These are phyloP conservation scores for Charina bottae DNA, from an alignment of 2,113 vertebrate species.

Conservation along the genomic window DNA sequence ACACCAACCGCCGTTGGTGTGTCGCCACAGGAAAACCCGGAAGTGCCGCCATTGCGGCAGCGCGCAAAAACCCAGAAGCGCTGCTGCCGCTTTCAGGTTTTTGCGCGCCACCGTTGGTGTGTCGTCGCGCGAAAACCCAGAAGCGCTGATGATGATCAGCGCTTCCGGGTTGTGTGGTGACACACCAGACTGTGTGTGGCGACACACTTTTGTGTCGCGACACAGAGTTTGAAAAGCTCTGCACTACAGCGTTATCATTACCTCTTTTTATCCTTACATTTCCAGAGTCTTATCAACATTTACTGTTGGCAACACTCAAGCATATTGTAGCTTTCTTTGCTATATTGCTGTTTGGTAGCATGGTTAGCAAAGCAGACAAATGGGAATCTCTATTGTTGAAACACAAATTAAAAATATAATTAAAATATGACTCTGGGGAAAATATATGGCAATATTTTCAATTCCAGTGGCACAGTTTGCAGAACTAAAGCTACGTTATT, in stretches of 20 bases:
- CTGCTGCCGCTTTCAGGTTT: too few species aligned
- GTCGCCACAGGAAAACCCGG: too few species aligned
- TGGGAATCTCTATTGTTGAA: conserved; percentile 13
- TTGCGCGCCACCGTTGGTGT: too few species aligned
- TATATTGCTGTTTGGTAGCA: rapidly evolving
- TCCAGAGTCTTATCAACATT: background rate
- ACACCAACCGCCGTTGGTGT: too few species aligned
- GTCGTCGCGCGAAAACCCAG: too few species aligned
- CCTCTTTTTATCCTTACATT: background rate
- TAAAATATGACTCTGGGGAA: conserved; percentile 23
- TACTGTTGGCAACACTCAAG: background rate
- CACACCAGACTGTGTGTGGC: too few species aligned
- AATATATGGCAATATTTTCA: background rate
- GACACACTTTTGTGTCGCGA: too few species aligned
- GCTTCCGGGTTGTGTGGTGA: too few species aligned
- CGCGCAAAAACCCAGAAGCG: too few species aligned
- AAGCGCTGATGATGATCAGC: too few species aligned
- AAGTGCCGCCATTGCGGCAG: too few species aligned
- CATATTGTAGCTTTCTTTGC: background rate
- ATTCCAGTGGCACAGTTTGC: background rate
- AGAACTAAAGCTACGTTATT: conserved; percentile 1
- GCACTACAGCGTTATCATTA: background rate
- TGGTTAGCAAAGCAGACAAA: conserved; percentile 8
- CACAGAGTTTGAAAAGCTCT: too few species aligned
- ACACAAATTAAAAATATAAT: conserved; percentile 21